These are phyloP conservation scores for Chloropsis hardwickii DNA, from an alignment of 2,113 vertebrate species.

Conservation along the genomic window DNA sequence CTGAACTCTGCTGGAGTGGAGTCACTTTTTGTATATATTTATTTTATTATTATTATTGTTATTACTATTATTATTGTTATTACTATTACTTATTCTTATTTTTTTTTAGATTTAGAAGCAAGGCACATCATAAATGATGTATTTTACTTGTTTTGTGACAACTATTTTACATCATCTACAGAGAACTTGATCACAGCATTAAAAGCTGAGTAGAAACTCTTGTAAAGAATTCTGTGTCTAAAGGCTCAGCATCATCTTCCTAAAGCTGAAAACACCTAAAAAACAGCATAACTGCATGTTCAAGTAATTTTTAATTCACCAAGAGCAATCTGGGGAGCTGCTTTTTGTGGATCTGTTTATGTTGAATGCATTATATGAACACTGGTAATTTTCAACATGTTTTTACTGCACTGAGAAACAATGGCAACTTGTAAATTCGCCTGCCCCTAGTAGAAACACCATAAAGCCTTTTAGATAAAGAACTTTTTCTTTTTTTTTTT, in stretches of 20 bases:
- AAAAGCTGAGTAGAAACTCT: background rate
- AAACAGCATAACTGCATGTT: accelerated
- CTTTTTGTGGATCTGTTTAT: background rate
- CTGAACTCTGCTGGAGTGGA: background rate
- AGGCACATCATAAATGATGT: background rate
- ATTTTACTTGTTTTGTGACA: background rate
- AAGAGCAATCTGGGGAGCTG: background rate
- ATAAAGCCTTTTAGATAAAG: background rate
- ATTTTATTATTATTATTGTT: background rate
- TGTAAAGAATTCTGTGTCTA: background rate
- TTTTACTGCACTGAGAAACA: slow-evolving; percentile 11
- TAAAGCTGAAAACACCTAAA: background rate
- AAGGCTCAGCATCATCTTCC: background rate
- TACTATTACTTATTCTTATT: background rate
- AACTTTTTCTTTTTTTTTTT: background rate
- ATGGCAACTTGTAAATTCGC: background rate
- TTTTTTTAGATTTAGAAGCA: background rate
- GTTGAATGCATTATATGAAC: background rate
- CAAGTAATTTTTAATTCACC: background rate
- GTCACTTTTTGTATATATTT: too few relatives aligned
- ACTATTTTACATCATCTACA: background rate
- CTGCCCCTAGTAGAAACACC: background rate
- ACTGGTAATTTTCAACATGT: background rate
- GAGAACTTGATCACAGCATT: background rate
- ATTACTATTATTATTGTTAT: background rate